Base-by-base conservation (phyloP, 2,797 vertebrate species). In the Centropyge bicolor region DNA sequence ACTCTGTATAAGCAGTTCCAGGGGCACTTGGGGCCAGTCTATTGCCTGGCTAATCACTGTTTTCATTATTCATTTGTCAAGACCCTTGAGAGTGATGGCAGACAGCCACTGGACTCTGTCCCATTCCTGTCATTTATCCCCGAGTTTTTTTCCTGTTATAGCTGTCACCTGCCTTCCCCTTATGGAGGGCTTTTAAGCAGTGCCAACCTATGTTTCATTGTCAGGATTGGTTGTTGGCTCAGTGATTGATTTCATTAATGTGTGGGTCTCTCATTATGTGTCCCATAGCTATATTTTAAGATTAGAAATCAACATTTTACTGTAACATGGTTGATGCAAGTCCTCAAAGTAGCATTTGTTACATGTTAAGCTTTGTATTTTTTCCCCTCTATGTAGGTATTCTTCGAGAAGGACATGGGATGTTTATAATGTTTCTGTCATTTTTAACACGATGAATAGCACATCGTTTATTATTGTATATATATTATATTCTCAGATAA, bases 31-130 rank as follows among this genome's bases (percentile, higher is more conserved):
- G 20, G 35, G 45, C 6, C 43, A 14, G 67, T 43, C 43, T 66
- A 40, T 48, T 49, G 5, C 54, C 43, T n/a, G 35, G n/a, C 6
- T 52, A 43, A 59, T 59, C 31, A 31, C 19, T 45, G 38, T 52
- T 73, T 63, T 60, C 38, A 68, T 54, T 35, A 36, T 61, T 59
- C 3, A 65, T 72, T 61, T 52, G 60, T 66, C 17, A 55, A 38
- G 55, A 56, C 20, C 35, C 19, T 20, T 57, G 60, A 78, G 62
- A 45, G 54, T 46, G 55, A 49, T 60, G 20, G 36, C 35, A 24
- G 24, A 49, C 31, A 41, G 20, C 24, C 0, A 24, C 66, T 56
- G 51, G 69, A 59, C 49, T 41, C 17, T 5, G 48, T 74, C 71
- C 66, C 60, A 38, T 49, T 38, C 24, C 52, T 35, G 36, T 72